Base-by-base conservation (phyloP, 2,113 vertebrate genomes). In the Tenrec ecaudatus region DNA sequence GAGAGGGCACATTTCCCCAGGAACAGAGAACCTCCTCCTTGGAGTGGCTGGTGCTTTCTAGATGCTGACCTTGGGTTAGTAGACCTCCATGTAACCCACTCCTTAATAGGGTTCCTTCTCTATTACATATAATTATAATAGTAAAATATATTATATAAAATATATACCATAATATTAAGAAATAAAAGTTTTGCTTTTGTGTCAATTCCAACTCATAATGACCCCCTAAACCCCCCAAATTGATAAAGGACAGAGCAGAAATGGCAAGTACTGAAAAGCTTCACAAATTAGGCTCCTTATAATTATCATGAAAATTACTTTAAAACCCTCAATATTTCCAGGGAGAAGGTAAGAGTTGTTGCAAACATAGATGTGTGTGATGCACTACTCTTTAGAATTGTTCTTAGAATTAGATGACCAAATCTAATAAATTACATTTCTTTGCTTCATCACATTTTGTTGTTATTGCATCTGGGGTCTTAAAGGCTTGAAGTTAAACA, bases 391-490 rank as follows among this genome's bases (percentile, higher is more conserved):
- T 95, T 88, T 73, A 85, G 68, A 19, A 82, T 82, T 84, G 71
- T 14, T 22, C 29, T 60, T 93, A 71, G 6, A 84, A 27, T 93
- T 40, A 81, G 19, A 87, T 20, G 23, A 4, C 38, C 69, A 81
- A 82, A 90, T 64, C 22, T 58, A 53, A n/a, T 62, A 87, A 92
- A 60, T 82, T 92, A 77, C 43, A 47, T 47, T 47, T 47, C 43
- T 10, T 47, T 47, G 5, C 43, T 47, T 47, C 43, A 47, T 10
- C 43, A 47, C 10, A 47, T 47, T 47, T 47, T 5, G 10, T 47
- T 6, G 10, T 47, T 47, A 47, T 5, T 6, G 43, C 6, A 10
- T 47, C 43, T 47, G 43, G 43, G 43, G 43, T 47, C 43, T 47
- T 47, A 47, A 47, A 47, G 43, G 43, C 43, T 47, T 47, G 43